Percentiles rank a stretch among this genome's conserved stretches.
Evolutionary conservation across 53 echinoderm and acorn worm genomes (phyloP).

Genomic region (Patiria pectinifera): DNA sequence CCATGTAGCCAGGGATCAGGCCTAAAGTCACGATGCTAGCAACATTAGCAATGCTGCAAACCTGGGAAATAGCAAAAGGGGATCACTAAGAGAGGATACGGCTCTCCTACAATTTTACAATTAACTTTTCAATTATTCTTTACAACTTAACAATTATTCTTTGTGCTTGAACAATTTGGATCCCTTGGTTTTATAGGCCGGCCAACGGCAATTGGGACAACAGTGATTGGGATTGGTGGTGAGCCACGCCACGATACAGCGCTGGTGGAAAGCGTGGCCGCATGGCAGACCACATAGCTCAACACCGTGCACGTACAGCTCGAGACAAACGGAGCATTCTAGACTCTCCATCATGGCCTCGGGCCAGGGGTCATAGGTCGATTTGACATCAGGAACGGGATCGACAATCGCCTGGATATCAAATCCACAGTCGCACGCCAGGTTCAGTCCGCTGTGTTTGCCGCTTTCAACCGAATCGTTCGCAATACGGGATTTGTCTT

Average conservation of each 20-base stretch:
- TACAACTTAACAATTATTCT: slow-evolving; percentile 53
- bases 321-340: slow-evolving; percentile 92
- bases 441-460: neutral
- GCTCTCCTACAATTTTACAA: no score
- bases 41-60: no score
- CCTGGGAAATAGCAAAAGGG: no score
- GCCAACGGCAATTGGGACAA: slow-evolving; percentile 96
- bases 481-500: neutral
- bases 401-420: neutral
- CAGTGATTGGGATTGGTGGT: slow-evolving; percentile 75
- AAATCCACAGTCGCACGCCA: slow-evolving; percentile 33
- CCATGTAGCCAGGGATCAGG: no score
- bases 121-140: no score
- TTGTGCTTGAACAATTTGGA: slow-evolving; percentile 83
- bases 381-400: neutral
- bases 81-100: no score
- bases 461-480: slow-evolving; percentile 2
- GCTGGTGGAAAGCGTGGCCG: slow-evolving; percentile 88
- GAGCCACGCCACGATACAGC: slow-evolving; percentile 84
- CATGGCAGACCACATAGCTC: slow-evolving; percentile 92
- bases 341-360: slow-evolving; percentile 72
- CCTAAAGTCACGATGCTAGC: no score
- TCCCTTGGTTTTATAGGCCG: slow-evolving; percentile 88
- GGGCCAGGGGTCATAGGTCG: slow-evolving; percentile 74
- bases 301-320: slow-evolving; percentile 69